A percentile compares a stretch with the other conserved stretches of the same genome.
Evolutionary conservation across 2,113 vertebrate species (phyloP).

Genomic region (Mormoops blainvillei): DNA sequence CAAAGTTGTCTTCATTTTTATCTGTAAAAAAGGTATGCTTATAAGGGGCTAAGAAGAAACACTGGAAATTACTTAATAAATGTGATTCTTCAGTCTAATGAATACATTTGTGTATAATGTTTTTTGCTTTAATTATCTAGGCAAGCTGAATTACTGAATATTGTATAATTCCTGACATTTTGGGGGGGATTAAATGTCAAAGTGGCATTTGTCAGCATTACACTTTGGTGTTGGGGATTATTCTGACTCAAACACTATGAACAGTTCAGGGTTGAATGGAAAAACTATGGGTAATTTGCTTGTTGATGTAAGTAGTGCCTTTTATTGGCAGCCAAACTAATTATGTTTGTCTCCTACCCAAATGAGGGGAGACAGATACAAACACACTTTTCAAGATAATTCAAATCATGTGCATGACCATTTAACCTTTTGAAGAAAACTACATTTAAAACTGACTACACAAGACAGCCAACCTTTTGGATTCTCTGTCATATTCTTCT

Average conservation of each 20-base stretch:
- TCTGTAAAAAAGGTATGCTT: not conserved
- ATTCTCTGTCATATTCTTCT: conserved; percentile 96
- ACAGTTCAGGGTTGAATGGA: not conserved
- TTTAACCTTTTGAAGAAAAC: not conserved
- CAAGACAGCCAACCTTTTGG: conserved; percentile 87
- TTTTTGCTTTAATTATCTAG: not conserved
- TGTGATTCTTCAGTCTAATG: not conserved
- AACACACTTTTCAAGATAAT: not conserved
- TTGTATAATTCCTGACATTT: not conserved
- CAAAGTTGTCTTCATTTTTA: not conserved
- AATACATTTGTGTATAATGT: not conserved
- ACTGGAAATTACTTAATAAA: not conserved
- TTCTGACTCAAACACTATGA: not conserved
- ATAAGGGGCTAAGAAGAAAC: not conserved
- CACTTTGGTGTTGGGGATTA: not conserved
- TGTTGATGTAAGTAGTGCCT: not conserved
- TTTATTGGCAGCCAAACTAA: not conserved
- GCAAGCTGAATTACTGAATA: not conserved
- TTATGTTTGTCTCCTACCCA: not conserved
- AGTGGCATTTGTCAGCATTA: not conserved
- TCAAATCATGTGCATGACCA: not conserved
- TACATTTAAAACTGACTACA: not conserved
- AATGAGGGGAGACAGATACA: not conserved
- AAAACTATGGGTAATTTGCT: not conserved
- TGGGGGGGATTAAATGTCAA: not conserved